Evolutionary conservation across 2,797 vertebrate genomes (phyloP).

Genomic region (Sebastes variabilis): DNA sequence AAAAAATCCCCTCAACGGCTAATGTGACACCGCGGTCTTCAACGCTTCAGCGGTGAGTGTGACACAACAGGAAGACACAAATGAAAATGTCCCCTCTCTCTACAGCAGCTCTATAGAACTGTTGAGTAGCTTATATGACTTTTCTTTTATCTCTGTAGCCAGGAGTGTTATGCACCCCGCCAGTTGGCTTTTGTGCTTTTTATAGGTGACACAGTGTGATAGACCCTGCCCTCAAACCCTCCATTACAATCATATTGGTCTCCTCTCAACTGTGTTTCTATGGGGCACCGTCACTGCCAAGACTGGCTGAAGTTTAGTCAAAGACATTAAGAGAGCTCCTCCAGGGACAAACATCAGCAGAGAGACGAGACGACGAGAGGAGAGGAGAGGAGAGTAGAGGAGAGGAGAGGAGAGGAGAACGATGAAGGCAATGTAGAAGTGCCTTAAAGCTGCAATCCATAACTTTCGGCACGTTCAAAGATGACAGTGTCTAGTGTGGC

Average conservation of each 20-base stretch:
- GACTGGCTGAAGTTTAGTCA: conserved; percentile 80
- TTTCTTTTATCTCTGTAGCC: conserved; percentile 45
- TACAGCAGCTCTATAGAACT: conserved; percentile 28
- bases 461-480: conserved; percentile 9
- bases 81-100: conserved; percentile 47
- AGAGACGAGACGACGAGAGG: background rate
- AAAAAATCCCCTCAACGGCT: background rate
- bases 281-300: conserved; percentile 72
- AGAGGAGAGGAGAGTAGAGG: no score
- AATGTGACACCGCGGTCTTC: conserved; percentile 28
- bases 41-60: conserved; percentile 40
- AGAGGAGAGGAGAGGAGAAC: background rate
- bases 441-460: conserved; percentile 22
- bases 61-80: conserved; percentile 52
- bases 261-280: conserved; percentile 72
- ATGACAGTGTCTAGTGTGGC: background rate
- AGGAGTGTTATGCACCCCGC: conserved; percentile 67
- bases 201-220: conserved; percentile 77
- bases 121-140: conserved; percentile 31
- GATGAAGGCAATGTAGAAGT: background rate
- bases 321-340: conserved; percentile 79
- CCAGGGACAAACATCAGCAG: conserved; percentile 64
- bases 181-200: conserved; percentile 69
- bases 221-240: conserved; percentile 74
- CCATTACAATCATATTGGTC: conserved; percentile 76